Base-by-base conservation (phyloP, 1,140 invertebrate species). In the Catajapyx aquilonaris region DNA sequence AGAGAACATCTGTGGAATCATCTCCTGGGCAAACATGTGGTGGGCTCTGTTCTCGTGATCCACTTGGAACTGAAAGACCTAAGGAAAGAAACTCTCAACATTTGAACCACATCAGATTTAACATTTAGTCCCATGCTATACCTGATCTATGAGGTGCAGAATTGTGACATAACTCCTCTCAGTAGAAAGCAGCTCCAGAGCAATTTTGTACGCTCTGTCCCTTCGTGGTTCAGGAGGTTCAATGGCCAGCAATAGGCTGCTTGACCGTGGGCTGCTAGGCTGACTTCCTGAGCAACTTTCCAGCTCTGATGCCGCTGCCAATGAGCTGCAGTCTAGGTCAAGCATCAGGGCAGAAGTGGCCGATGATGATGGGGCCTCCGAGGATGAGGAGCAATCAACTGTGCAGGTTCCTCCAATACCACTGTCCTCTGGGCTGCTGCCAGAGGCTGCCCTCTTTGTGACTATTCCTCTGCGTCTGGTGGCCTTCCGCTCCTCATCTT, bases 1-100 rank as follows among this genome's bases (percentile, higher is more conserved):
- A 28, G 66, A 61, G 47, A 71, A 69, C 55, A 71, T 68, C 37
- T 64, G 56, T 11, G 54, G 56, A 28, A 68, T 50, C 4, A 57
- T 53, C 20, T 66, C 64, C 4, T 46, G 43, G 2, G 64, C 55
- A 38, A 69, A 56, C 48, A 68, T 60, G 16, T 49, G 46, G 20
- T 59, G 51, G 10, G 48, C 55, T 31, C 61, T 43, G 44, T 67
- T 67, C 45, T 65, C 64, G 39, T 62, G 53, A 22, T 57, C 55
- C 2, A 68, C 56, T 40, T 57, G 52, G 40, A 60, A 61, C 43
- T 63, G 60, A 43, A 68, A 68, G n/a, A 59, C 56, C 61, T 64
- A 46, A 13, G 49, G 43, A 36, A 42, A 33, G 32, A 13, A 22
- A 42, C 13, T 22, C 32, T 9, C 36, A n/a, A 41, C 18, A 11